Base-by-base conservation (phyloP, 2,797 vertebrate species). In the Mus minutoides region DNA sequence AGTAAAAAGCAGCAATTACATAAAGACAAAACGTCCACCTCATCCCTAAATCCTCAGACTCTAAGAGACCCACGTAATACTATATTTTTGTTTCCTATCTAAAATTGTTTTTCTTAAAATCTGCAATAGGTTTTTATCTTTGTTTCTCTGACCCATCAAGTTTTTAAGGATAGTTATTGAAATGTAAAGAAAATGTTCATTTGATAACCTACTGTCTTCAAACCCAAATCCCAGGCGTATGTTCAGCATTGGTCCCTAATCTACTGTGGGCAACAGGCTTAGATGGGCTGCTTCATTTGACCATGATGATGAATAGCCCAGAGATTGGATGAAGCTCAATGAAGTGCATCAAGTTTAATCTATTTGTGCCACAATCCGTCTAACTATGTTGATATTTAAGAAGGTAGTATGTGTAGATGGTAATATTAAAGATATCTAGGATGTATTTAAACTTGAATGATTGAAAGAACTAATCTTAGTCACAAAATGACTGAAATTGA, bases 351-450 rank as follows among this genome's bases (percentile, higher is more conserved):
- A 58, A 71, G 10, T 69, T 77, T 12, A 82, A 69, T 64, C 17
- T 73, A 26, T 34, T 78, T 37, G 22, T 64, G 37, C 14, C 43
- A 60, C 76, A 8, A 84, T 75, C 37, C 71, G 6, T 90, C 78
- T 78, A 76, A 79, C 5, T 43, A 79, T 93, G 86, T 46, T 95
- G 43, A 75, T 34, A 75, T 75, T 88, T 91, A 94, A 95, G 69
- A 94, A 90, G 64, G 40, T 52, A 75, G 17, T 60, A 2, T 3
- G 58, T 49, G 13, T 54, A 37, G 26, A 58, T 60, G 82, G 6
- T 31, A 69, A 43, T 52, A 46, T 54, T 88, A 49, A 93, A 94
- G 67, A 67, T 9, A 43, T 3, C 8, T 54, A 46, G 29, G n/a
- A 91, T 8, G 16, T 2, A 78, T 60, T 82, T 90, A 95, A 75